Base-by-base conservation (phyloP, 2,113 vertebrate species). In the Sinocyclocheilus anophthalmus region DNA sequence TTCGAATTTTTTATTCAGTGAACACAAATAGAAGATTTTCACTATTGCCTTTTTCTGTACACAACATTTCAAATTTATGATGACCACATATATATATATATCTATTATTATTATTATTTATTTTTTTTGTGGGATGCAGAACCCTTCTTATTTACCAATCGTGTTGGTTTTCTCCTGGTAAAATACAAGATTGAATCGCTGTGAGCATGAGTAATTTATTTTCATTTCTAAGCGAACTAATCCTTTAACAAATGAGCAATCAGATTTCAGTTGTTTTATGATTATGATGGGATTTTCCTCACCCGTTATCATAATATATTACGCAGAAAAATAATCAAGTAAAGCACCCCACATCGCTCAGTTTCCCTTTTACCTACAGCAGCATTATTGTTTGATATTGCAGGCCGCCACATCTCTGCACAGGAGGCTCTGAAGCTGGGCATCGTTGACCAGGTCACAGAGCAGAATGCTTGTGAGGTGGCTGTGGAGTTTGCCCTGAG, bases 341-440 rank as follows among this genome's bases (percentile, higher is more conserved):
- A 24, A 80, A 63, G 57, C 57, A 63, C 12, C 33, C n/a, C 37
- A 80, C 77, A 63, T 63, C 1, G 1, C 12, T 63, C 11, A 79
- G 5, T 39, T 18, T 80, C 73, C 33, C n/a, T 24, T 37, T 65
- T 77, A 72, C 39, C 30, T 48, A 76, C 16, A 8, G 55, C 20
- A 16, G 80, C n/a, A 82, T 88, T 84, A 83, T 90, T 80, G 86
- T 92, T 63, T 89, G 77, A 63, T 42, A 42, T 55, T 76, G 50
- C 91, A 99, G 98, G 97, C 83, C 96, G 93, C 85, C 92, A 93
- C 57, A 42, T 98, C 90, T 89, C 90, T 33, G 96, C 97, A 13
- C 65, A 91, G 4, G 96, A 98, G 92, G 98, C 97, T 0, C 92
- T 96, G 87, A 95, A 95, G 84, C 94, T 99, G 67, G 97, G 97